These are phyloP conservation scores for Lymantria monacha DNA, from an alignment of 2,888 invertebrate genomes.

Conservation along the genomic window DNA sequence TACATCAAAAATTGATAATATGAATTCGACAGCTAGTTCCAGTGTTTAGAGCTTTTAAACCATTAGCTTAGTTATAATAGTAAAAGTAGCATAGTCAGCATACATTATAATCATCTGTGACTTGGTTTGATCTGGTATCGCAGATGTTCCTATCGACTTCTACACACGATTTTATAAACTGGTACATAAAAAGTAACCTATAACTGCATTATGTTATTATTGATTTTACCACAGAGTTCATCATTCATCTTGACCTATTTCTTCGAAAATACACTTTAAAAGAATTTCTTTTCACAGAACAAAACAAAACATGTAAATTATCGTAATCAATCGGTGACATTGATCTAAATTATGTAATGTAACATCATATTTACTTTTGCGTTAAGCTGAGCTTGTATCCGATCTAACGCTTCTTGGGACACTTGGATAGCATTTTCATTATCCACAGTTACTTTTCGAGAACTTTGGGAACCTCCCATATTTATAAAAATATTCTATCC, in stretches of 20 bases:
- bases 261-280: not conserved
- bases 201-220: conserved; percentile 16
- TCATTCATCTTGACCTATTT: conserved; percentile 3
- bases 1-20: too few relatives aligned
- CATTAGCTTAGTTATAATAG: too few relatives aligned
- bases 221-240: conserved; percentile 2
- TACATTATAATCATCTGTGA: too few relatives aligned
- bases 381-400: conserved; percentile 69
- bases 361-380: conserved; percentile 68
- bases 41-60: too few relatives aligned
- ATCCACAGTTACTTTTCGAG: conserved; percentile 74
- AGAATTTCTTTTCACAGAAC: conserved; percentile 4
- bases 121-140: too few relatives aligned
- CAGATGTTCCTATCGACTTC: too few relatives aligned
- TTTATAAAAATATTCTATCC: conserved; percentile 56
- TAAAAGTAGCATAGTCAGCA: too few relatives aligned
- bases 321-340: conserved; percentile 61
- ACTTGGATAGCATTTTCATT: conserved; percentile 78
- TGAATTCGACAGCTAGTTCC: too few relatives aligned
- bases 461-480: conserved; percentile 83
- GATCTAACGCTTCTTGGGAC: conserved; percentile 74
- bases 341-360: conserved; percentile 79
- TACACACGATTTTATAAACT: not conserved
- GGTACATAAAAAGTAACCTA: conserved; percentile 17
- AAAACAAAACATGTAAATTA: conserved; percentile 35